These are phyloP conservation scores for Leptocoma aspasia DNA, from an alignment of 2,113 vertebrate genomes.

Conservation along the genomic window DNA sequence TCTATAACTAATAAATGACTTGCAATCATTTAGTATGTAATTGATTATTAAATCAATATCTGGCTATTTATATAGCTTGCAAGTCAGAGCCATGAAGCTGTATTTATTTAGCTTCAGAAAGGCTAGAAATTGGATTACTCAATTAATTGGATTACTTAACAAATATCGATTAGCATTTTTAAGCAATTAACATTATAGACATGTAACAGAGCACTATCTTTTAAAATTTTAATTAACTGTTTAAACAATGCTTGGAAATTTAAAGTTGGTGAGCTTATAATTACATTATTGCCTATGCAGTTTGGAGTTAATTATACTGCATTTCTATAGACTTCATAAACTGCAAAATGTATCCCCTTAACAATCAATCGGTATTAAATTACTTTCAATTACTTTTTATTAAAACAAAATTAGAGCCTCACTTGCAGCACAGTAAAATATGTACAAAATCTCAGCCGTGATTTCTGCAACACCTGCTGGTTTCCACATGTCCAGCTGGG, in stretches of 20 bases:
- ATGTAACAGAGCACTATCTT: slow-evolving; percentile 59
- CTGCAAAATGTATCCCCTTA: slow-evolving; percentile 68
- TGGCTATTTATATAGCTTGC: neutral
- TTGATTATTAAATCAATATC: slow-evolving; percentile 45
- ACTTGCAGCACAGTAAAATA: slow-evolving; percentile 49
- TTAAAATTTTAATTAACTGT: slow-evolving; percentile 73
- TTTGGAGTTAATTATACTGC: slow-evolving; percentile 72
- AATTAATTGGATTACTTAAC: slow-evolving; percentile 42
- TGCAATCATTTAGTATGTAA: neutral
- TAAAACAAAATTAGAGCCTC: slow-evolving; percentile 70
- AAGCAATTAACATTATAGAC: slow-evolving; percentile 40
- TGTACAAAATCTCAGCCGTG: neutral
- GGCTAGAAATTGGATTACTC: slow-evolving; percentile 38
- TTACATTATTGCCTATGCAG: slow-evolving; percentile 65
- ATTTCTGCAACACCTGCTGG: slow-evolving; percentile 25
- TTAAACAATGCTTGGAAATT: slow-evolving; percentile 70
- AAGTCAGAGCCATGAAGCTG: neutral
- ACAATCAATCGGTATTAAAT: slow-evolving; percentile 74
- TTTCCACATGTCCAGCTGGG: slow-evolving; percentile 34
- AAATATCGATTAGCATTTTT: slow-evolving; percentile 60
- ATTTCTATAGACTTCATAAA: slow-evolving; percentile 72
- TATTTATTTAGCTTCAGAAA: slow-evolving; percentile 32
- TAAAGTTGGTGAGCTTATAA: slow-evolving; percentile 69
- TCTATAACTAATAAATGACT: slow-evolving; percentile 16
- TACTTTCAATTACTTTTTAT: slow-evolving; percentile 74